A percentile compares a stretch with the other conserved stretches of the same genome.
Conservation (phyloP, 1,140 invertebrate genomes). For the Laupala kohalensis region DNA sequence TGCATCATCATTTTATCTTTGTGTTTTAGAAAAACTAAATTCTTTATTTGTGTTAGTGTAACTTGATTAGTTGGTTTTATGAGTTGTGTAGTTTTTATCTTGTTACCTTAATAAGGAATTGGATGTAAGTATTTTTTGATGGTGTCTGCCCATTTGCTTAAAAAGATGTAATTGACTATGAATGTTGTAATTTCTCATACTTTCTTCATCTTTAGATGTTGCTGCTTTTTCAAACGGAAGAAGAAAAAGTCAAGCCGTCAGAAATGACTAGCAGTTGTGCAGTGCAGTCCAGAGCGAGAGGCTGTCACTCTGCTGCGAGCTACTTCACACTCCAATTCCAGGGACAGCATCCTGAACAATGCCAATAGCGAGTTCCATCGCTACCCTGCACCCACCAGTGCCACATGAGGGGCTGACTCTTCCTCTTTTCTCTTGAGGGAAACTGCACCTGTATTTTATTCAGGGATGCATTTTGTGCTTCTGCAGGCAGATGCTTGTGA, state of each 20-base stretch:
- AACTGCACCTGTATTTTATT: neutral
- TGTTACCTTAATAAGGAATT: too few species aligned
- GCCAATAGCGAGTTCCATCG: slow-evolving; percentile 8
- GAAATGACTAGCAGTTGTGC: slow-evolving; percentile 56
- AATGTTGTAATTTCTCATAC: neutral
- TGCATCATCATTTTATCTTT: slow-evolving; percentile 34
- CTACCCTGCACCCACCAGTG: slow-evolving; percentile 4
- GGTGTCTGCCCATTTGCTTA: too few species aligned
- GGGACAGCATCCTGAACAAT: slow-evolving; percentile 40
- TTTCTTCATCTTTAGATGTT: slow-evolving; percentile 54
- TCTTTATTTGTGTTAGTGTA: too few species aligned
- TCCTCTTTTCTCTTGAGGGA: too few species aligned
- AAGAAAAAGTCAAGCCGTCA: slow-evolving; percentile 82
- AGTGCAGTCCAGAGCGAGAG: slow-evolving; percentile 44
- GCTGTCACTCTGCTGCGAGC: slow-evolving; percentile 48
- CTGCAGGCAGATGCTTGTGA: neutral
- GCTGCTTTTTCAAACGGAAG: slow-evolving; percentile 92
- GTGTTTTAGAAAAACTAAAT: too few species aligned
- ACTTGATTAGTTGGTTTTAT: too few species aligned
- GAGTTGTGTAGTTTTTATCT: too few species aligned
- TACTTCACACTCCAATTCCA: slow-evolving; percentile 50
- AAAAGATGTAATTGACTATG: neutral
- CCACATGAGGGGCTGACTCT: slow-evolving; percentile 6
- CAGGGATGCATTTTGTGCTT: neutral
- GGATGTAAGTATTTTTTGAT: too few species aligned